These are phyloP conservation scores for Sylvia borin DNA, from an alignment of 2,797 vertebrate species.

Conservation along the genomic window DNA sequence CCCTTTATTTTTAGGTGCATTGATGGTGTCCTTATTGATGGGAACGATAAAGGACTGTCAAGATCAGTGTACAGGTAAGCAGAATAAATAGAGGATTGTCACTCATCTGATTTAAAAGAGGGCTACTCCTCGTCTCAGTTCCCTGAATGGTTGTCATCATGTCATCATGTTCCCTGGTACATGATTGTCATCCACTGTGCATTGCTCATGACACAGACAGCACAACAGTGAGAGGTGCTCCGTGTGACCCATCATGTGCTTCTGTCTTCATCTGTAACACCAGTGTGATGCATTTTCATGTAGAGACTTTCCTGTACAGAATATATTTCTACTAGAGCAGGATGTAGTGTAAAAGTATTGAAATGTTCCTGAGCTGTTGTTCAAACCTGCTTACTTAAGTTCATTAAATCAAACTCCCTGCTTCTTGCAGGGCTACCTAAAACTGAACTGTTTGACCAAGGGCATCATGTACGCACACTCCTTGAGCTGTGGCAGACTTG, in stretches of 20 bases:
- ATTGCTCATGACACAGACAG: background rate
- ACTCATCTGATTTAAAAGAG: background rate
- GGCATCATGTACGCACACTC: accelerated
- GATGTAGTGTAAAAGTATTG: background rate
- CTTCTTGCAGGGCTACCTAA: background rate
- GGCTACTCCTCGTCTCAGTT: background rate
- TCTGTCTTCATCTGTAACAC: background rate
- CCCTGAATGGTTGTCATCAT: too few relatives aligned
- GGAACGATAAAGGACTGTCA: conserved; percentile 91
- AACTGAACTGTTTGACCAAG: background rate
- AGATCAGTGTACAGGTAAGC: conserved; percentile 87
- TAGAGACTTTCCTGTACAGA: background rate
- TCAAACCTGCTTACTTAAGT: background rate
- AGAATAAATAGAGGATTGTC: background rate
- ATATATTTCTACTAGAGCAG: background rate
- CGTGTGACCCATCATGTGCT: background rate
- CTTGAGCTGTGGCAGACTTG: background rate
- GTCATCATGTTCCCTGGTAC: too few relatives aligned
- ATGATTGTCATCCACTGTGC: accelerated
- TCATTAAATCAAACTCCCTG: background rate
- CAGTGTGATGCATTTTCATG: background rate
- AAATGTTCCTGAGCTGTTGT: background rate
- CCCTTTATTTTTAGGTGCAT: conserved; percentile 93
- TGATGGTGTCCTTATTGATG: conserved; percentile 91
- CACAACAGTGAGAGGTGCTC: background rate